Evolutionary conservation across 2,113 vertebrate genomes (phyloP).

Genomic region (Meles meles): DNA sequence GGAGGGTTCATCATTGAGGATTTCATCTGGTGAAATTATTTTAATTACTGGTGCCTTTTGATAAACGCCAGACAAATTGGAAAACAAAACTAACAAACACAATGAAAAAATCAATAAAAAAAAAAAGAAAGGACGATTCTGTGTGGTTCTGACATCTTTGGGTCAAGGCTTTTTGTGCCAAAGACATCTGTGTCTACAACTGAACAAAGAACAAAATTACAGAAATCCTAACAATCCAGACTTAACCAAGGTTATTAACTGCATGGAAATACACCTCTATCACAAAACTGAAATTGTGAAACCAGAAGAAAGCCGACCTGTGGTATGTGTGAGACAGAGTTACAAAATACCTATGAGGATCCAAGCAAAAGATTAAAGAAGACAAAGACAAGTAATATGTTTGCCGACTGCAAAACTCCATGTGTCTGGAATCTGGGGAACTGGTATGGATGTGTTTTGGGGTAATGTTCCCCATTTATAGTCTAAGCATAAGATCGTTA

Average conservation of each 20-base stretch:
- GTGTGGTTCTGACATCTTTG: not conserved
- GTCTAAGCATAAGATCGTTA: not conserved
- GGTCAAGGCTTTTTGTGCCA: not conserved
- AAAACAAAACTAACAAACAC: not conserved
- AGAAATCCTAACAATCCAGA: not conserved
- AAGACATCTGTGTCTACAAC: not conserved
- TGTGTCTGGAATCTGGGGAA: not conserved
- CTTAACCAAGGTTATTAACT: not conserved
- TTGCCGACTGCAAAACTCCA: fast-evolving
- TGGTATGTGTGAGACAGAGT: not conserved
- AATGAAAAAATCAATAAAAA: not conserved
- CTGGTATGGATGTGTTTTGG: not conserved
- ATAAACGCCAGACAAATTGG: not conserved
- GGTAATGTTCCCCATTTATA: not conserved
- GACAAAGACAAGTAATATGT: fast-evolving
- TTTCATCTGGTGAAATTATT: not conserved
- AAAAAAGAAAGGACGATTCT: not conserved
- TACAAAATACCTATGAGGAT: not conserved
- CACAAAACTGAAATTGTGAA: not conserved
- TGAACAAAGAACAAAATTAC: not conserved
- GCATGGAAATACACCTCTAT: not conserved
- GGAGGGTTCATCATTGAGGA: not conserved
- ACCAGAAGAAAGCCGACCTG: not conserved
- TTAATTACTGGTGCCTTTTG: not conserved
- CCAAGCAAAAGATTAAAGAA: not conserved